Evolutionary conservation across 1,140 invertebrate species (phyloP), one percentile per base, ranked within the genome.

Genomic region (Asbolus verrucosus): DNA sequence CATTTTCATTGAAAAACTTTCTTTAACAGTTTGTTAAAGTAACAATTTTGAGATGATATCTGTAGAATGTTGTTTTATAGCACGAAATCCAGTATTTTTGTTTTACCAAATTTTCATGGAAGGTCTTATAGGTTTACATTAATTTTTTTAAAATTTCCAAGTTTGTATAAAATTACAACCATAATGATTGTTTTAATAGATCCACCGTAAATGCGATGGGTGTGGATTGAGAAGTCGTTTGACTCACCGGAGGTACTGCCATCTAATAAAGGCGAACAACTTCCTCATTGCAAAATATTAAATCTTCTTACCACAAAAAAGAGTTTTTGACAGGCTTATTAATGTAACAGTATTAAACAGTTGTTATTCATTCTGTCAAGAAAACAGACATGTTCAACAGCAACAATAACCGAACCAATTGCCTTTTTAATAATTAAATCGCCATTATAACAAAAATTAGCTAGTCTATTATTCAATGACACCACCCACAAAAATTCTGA

Each of bases 261-360:
- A 43, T 43, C 39, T 43, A 43, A 50, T 50, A 50, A 50, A 6
- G 16, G 46, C 14, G n/a, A 54, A 54, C 46, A 54, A 54, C 46
- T 54, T 54, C 46, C 46, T 54, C 27, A 54, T 54, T 54, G 46
- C 46, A 54, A 27, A 54, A 54, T 54, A 21, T 54, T 54, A 27
- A 19, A 9, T 43, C 41, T 54, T 54, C 46, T 2, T 24, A 50
- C 43, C 6, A 8, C 19, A 6, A 27, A 27, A 31, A 54, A 54
- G 27, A 31, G 2, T 0, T 30, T 54, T 54, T 54, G 46, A 54
- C 46, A 27, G 27, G 46, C 19, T 54, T 54, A 54, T 54, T 54
- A 54, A 54, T 54, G 46, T 31, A 6, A 36, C 11, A 30, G n/a
- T 24, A 54, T 54, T 54, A 54, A 27, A 54, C 13, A 11, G 21